phyloP scores from a whole-genome alignment of 2,797 vertebrate species.

The Acanthurus lineatus region DNA sequence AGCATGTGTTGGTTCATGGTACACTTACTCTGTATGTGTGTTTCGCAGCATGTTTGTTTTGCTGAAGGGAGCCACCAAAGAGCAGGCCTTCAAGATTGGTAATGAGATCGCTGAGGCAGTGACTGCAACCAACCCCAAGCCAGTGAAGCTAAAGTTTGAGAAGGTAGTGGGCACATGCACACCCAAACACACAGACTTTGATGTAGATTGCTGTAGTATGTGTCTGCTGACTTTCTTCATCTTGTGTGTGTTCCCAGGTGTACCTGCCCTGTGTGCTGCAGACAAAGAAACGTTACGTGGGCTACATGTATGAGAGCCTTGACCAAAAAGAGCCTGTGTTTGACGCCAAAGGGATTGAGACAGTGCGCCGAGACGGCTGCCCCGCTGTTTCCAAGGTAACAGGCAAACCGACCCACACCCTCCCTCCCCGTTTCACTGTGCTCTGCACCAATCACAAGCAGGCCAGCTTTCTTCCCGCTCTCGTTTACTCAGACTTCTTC shows the following conservation, averaged over 20 bases:
- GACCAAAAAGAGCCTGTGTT: conserved; percentile 96
- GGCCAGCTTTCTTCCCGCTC: conserved; percentile 25
- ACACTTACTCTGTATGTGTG: background rate
- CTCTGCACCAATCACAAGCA: conserved; percentile 39
- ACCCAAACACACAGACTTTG: background rate
- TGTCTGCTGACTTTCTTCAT: background rate
- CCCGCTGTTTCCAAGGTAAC: conserved; percentile 98
- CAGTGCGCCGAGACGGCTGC: conserved; percentile 95
- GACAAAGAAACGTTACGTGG: conserved; percentile 98
- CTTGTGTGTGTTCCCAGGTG: conserved; percentile 50
- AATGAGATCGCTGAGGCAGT: conserved; percentile 98
- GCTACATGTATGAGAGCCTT: conserved; percentile 97
- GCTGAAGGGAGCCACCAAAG: conserved; percentile 97
- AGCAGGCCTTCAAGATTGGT: conserved; percentile 98
- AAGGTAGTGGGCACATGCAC: conserved; percentile 85
- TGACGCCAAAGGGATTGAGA: conserved; percentile 99
- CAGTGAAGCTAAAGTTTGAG: conserved; percentile 97
- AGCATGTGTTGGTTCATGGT: background rate
- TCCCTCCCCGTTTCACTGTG: background rate
- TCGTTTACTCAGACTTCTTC: background rate
- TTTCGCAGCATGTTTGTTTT: conserved; percentile 94
- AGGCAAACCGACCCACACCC: conserved; percentile 19
- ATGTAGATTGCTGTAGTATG: background rate
- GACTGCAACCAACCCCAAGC: conserved; percentile 96
- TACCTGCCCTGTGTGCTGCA: conserved; percentile 98